Evolutionary conservation across 2,888 invertebrate genomes (phyloP).

Genomic region (Podotricha telesiphe): DNA sequence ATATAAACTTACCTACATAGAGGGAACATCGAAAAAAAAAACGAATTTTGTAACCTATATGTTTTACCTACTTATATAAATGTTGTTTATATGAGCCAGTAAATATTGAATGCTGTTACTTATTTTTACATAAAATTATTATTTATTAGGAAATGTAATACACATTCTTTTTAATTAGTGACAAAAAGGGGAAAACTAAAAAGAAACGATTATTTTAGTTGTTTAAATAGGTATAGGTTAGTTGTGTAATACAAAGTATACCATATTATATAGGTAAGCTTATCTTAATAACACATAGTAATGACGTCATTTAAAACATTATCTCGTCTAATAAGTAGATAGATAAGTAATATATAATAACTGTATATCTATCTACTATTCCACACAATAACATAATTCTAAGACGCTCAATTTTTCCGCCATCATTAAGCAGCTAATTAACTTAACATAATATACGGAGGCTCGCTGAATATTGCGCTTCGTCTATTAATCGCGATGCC

Average conservation of each 20-base stretch:
- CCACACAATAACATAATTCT: background rate
- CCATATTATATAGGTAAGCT: background rate
- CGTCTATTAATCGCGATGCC: slow-evolving; percentile 41
- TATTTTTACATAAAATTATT: too few species aligned
- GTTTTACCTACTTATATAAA: too few species aligned
- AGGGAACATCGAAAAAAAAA: too few species aligned
- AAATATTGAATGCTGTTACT: too few species aligned
- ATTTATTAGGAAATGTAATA: too few species aligned
- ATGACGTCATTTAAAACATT: slow-evolving; percentile 12
- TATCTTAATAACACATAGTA: slow-evolving; percentile 19
- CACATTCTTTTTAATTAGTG: too few species aligned
- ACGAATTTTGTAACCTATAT: too few species aligned
- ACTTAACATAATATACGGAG: slow-evolving; percentile 12
- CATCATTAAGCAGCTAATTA: slow-evolving; percentile 19
- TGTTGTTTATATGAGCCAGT: too few species aligned
- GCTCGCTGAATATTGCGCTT: slow-evolving; percentile 24
- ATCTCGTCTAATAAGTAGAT: background rate
- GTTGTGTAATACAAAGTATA: too few species aligned
- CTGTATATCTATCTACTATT: background rate
- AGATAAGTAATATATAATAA: background rate
- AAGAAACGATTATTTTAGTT: background rate
- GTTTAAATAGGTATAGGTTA: background rate
- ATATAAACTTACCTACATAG: too few species aligned
- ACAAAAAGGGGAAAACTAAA: background rate
- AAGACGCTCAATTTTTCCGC: slow-evolving; percentile 20